Conservation (phyloP, 2,888 invertebrate genomes). For the Lysandra coridon region DNA sequence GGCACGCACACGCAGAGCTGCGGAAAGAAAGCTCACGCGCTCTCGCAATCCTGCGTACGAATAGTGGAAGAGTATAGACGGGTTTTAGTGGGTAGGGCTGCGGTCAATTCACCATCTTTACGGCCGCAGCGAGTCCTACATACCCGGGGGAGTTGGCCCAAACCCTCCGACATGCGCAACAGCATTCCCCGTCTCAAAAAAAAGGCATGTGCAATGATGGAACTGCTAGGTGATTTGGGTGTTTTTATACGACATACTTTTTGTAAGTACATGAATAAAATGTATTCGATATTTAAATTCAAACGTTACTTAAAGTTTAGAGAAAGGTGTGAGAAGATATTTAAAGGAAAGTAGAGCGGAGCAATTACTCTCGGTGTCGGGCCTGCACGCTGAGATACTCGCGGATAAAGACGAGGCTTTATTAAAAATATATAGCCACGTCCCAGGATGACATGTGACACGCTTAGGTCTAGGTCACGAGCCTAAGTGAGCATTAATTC, state of each 20-base stretch:
- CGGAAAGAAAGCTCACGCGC: no score
- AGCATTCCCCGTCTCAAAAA: no score
- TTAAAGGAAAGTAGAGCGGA: slow-evolving; percentile 17
- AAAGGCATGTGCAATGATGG: no score
- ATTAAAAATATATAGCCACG: neutral
- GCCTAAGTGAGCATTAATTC: slow-evolving; percentile 8
- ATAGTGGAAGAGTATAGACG: no score
- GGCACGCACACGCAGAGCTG: no score
- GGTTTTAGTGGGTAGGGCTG: no score
- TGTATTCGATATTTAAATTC: neutral
- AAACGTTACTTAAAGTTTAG: neutral
- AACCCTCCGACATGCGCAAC: no score
- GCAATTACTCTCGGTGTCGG: slow-evolving; percentile 9
- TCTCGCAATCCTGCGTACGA: no score
- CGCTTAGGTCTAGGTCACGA: slow-evolving; percentile 2
- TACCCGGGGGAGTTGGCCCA: no score
- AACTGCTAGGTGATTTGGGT: neutral
- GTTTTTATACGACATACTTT: neutral
- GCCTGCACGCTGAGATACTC: slow-evolving; percentile 4
- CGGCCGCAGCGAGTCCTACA: no score
- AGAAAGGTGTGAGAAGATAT: neutral
- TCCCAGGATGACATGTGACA: neutral
- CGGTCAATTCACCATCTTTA: no score
- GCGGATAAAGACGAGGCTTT: neutral
- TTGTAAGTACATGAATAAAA: neutral